Conservation (phyloP, 2,888 invertebrate species). For the Hemicrepidius hirtus region DNA sequence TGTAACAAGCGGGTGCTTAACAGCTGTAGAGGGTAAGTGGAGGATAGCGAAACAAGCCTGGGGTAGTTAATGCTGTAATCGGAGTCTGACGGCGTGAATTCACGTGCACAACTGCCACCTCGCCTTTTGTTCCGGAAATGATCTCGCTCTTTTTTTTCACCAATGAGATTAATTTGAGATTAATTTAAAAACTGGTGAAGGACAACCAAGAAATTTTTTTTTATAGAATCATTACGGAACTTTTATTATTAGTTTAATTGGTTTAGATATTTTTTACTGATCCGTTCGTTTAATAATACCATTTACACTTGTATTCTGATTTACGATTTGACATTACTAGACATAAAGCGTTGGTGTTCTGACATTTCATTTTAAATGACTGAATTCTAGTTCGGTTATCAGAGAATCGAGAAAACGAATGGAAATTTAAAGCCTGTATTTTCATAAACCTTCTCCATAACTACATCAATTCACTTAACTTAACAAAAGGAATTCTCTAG, state of each 20-base stretch:
- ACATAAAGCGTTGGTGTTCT: background rate
- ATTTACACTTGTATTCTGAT: background rate
- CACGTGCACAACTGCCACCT: slow-evolving; percentile 59
- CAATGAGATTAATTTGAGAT: slow-evolving; percentile 8
- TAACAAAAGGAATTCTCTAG: too few relatives aligned
- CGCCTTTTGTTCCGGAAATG: background rate
- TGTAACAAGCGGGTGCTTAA: slow-evolving; percentile 53
- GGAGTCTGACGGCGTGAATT: slow-evolving; percentile 67
- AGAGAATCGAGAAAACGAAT: too few relatives aligned
- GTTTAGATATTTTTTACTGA: background rate
- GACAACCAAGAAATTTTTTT: too few relatives aligned
- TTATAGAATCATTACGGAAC: background rate
- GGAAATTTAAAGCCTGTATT: too few relatives aligned
- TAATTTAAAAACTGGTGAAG: background rate
- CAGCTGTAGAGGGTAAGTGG: slow-evolving; percentile 52
- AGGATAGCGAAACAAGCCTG: slow-evolving; percentile 54
- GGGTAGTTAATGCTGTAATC: slow-evolving; percentile 68
- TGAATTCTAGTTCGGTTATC: too few relatives aligned
- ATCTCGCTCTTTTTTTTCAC: slow-evolving; percentile 1
- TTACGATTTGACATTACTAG: background rate
- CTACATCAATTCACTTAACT: too few relatives aligned
- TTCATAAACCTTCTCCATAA: too few relatives aligned
- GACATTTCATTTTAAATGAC: too few relatives aligned
- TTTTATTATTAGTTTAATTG: background rate
- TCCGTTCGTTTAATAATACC: background rate